phyloP scores from a whole-genome alignment of 2,888 invertebrate species.

The Ethmia dodecea region DNA sequence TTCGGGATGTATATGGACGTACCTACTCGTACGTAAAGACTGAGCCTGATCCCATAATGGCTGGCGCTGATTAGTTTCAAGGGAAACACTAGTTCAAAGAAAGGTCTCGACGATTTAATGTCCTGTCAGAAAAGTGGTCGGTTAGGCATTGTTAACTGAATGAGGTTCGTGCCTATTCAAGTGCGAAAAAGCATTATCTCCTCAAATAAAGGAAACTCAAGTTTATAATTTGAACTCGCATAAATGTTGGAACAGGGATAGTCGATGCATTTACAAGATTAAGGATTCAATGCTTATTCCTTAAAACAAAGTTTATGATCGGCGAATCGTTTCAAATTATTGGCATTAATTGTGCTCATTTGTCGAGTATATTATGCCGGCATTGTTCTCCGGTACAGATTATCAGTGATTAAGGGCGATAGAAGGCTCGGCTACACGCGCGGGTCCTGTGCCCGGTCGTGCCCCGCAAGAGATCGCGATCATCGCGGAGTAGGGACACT shows the following conservation, averaged over 20 bases:
- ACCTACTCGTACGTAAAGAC: constrained; percentile 53
- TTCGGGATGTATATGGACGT: too few species aligned
- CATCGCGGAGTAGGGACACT: too few species aligned
- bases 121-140: constrained; percentile 33
- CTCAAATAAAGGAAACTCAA: background rate
- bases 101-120: constrained; percentile 47
- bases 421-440: constrained; percentile 51
- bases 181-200: background rate
- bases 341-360: constrained; percentile 59
- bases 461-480: constrained; percentile 56
- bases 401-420: constrained; percentile 59
- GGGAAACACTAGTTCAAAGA: constrained; percentile 61
- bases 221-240: too few species aligned
- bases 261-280: background rate
- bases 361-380: constrained; percentile 44
- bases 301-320: constrained; percentile 20
- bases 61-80: constrained; percentile 65
- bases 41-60: constrained; percentile 50
- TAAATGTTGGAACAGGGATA: background rate
- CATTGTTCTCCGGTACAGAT: constrained; percentile 55
- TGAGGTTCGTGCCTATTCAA: constrained; percentile 4
- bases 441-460: constrained; percentile 52
- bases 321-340: constrained; percentile 32
- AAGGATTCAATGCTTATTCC: constrained; percentile 6
- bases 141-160: constrained; percentile 28